Percentiles rank a stretch among this genome's conserved stretches.
Conservation (phyloP, 2,113 vertebrate genomes). For the Paramisgurnus dabryanus region DNA sequence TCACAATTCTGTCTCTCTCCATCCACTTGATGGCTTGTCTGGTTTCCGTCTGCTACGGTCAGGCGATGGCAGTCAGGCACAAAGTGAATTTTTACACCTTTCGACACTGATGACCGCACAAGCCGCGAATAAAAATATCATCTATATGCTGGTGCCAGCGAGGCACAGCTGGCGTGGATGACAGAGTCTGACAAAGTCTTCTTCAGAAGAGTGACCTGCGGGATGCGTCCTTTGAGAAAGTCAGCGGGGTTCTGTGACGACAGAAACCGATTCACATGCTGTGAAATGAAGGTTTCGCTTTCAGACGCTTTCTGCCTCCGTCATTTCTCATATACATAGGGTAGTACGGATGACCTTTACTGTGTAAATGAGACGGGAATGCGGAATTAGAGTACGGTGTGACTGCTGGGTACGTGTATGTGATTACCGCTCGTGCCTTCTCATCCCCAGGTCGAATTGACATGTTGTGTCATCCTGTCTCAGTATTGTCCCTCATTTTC, state of each 20-base stretch:
- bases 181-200: conserved; percentile 35
- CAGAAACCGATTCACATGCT: conserved; percentile 27
- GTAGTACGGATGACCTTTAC: conserved; percentile 31
- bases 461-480: conserved; percentile 54
- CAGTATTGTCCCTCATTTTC: conserved; percentile 59
- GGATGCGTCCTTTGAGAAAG: conserved; percentile 30
- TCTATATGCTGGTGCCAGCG: conserved; percentile 21
- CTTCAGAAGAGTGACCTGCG: conserved; percentile 41
- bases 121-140: conserved; percentile 11
- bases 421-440: conserved; percentile 39
- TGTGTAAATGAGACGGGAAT: conserved; percentile 35
- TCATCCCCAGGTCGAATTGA: conserved; percentile 62
- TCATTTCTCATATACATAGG: conserved; percentile 3
- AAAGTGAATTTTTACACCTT: conserved; percentile 31
- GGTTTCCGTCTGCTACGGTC: conserved; percentile 5
- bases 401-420: conserved; percentile 2
- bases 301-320: conserved; percentile 3
- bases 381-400: conserved; percentile 30
- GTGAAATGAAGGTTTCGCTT: conserved; percentile 22
- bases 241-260: conserved; percentile 39
- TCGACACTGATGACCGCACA: neutral
- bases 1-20: neutral
- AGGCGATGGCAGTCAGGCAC: conserved; percentile 2
- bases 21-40: conserved; percentile 10
- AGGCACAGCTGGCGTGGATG: conserved; percentile 45